Evolutionary conservation across 2,797 vertebrate genomes (phyloP).

Genomic region (Limnodromus scolopaceus): DNA sequence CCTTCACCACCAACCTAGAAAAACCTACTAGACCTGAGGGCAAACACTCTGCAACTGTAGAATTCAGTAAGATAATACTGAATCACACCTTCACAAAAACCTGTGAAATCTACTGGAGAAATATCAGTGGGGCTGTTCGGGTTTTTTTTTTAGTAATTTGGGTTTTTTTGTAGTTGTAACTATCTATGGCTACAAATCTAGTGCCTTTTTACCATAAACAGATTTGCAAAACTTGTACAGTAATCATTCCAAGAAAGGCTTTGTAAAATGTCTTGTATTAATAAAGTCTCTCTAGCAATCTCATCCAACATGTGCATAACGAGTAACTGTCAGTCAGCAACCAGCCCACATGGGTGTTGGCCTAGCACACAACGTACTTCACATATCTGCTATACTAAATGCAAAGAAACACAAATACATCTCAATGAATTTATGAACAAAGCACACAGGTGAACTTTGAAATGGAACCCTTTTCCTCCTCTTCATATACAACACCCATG

Average conservation of each 20-base stretch:
- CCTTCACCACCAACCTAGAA: not conserved
- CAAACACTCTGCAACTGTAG: not conserved
- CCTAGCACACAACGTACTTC: not conserved
- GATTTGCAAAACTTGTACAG: not conserved
- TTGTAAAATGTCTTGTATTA: constrained; percentile 32
- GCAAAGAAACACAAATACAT: constrained; percentile 22
- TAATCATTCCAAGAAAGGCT: not conserved
- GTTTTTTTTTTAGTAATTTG: not conserved
- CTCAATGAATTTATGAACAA: not conserved
- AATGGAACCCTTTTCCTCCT: not conserved
- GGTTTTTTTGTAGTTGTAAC: not conserved
- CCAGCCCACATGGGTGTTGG: constrained; percentile 10
- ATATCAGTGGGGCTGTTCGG: not conserved
- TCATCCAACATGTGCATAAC: constrained; percentile 7
- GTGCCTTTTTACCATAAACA: not conserved
- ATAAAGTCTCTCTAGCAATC: not conserved
- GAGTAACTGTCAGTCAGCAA: constrained; percentile 37
- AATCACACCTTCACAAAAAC: not conserved
- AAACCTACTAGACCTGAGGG: rapidly evolving
- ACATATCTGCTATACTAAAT: not conserved
- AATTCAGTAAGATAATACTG: not conserved
- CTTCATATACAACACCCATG: not conserved
- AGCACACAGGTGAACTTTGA: not conserved
- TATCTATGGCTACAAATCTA: not conserved
- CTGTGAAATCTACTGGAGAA: rapidly evolving